Conservation (phyloP, 64 coral and sea anemone species). For the Montipora sp. region DNA sequence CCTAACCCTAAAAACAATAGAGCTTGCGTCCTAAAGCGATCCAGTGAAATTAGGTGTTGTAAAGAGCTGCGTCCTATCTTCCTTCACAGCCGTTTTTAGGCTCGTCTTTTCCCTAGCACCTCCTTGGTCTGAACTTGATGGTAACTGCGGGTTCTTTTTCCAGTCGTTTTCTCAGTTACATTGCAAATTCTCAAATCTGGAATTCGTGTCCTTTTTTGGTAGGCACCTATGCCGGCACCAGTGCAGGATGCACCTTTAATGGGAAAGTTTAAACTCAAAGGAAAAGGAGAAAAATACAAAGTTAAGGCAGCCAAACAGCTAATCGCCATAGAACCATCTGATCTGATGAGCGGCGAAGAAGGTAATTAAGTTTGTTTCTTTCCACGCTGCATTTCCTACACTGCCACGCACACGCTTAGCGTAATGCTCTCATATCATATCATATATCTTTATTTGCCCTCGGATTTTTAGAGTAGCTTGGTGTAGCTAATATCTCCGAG, state of each 20-base stretch:
- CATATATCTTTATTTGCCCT: too few relatives aligned
- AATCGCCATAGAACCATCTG: slow-evolving; percentile 26
- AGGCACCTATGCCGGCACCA: neutral
- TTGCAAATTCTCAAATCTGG: neutral
- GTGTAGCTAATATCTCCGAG: too few relatives aligned
- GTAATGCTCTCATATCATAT: neutral
- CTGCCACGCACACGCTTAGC: neutral
- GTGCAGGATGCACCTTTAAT: neutral
- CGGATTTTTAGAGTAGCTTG: too few relatives aligned
- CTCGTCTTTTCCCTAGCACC: too few relatives aligned
- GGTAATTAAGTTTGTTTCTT: neutral
- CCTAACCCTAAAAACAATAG: too few relatives aligned
- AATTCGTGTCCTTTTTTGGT: neutral
- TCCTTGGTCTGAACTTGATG: too few relatives aligned
- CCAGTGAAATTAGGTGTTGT: too few relatives aligned
- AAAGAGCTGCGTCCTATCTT: too few relatives aligned
- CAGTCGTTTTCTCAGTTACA: too few relatives aligned
- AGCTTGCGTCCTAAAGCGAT: too few relatives aligned
- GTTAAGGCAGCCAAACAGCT: slow-evolving; percentile 36
- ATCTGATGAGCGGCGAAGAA: slow-evolving; percentile 34
- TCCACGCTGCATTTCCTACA: neutral
- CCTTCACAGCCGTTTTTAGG: too few relatives aligned
- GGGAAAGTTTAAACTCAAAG: slow-evolving; percentile 53
- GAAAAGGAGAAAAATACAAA: slow-evolving; percentile 59
- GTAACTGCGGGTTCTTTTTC: too few relatives aligned